Conservation (phyloP, 2,888 invertebrate genomes). For the Metallyticus violacea region DNA sequence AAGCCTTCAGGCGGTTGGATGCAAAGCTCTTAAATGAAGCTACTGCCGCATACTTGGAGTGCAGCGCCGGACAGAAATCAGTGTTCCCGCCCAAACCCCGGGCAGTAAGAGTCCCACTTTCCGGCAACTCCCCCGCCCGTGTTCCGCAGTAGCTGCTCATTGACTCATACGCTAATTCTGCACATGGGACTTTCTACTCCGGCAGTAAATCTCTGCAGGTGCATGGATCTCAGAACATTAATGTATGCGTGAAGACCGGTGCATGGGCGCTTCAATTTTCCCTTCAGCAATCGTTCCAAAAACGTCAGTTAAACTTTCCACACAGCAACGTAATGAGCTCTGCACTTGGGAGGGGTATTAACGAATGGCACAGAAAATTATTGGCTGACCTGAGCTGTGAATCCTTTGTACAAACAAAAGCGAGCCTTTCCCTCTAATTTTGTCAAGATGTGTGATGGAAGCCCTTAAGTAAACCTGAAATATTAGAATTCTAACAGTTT, state of each 20-base stretch:
- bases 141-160: background rate
- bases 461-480: too few relatives aligned
- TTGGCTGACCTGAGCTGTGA: too few relatives aligned
- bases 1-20: background rate
- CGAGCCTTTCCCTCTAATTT: too few relatives aligned
- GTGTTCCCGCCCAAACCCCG: background rate
- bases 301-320: background rate
- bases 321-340: background rate
- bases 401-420: too few relatives aligned
- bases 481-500: too few relatives aligned
- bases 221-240: too few relatives aligned
- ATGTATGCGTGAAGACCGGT: background rate
- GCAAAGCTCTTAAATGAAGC: background rate
- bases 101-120: background rate
- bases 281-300: background rate
- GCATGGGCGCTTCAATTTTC: background rate
- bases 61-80: background rate
- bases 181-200: background rate
- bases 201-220: background rate
- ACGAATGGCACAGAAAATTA: background rate
- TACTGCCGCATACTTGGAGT: conserved; percentile 4
- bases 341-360: background rate
- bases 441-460: too few relatives aligned
- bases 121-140: conserved; percentile 9
- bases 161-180: background rate